Evolutionary conservation across 2,888 invertebrate species (phyloP).

Genomic region (Nephrocerus scutellatus): DNA sequence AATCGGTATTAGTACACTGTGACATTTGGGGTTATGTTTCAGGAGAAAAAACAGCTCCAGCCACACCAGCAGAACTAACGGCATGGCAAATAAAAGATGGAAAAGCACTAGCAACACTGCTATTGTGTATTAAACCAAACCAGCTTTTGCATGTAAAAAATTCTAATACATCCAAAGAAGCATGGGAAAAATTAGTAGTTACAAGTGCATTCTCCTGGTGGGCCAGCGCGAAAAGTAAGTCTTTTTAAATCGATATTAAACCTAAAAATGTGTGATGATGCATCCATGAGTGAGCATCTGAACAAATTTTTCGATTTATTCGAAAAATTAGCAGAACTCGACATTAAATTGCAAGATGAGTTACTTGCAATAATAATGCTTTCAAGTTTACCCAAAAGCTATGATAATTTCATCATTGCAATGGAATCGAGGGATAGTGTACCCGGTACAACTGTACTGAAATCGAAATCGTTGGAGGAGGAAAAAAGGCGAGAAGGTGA

Average conservation of each 20-base stretch:
- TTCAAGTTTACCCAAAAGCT: constrained; percentile 4
- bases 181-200: constrained; percentile 6
- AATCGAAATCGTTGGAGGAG: constrained; percentile 15
- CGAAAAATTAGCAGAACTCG: too few species aligned
- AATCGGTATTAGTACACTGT: constrained; percentile 7
- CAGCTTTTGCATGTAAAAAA: constrained; percentile 10
- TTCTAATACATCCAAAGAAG: constrained; percentile 7
- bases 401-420: constrained; percentile 8
- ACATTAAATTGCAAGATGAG: constrained; percentile 7
- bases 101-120: constrained; percentile 9
- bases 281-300: constrained; percentile 8
- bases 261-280: constrained; percentile 8
- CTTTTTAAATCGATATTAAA: constrained; percentile 10
- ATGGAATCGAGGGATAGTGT: constrained; percentile 10
- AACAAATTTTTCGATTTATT: constrained; percentile 11
- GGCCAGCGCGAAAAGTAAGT: constrained; percentile 10
- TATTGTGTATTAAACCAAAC: constrained; percentile 7
- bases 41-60: constrained; percentile 1
- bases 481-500: constrained; percentile 11
- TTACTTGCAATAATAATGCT: constrained; percentile 7
- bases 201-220: constrained; percentile 8
- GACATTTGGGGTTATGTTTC: constrained; percentile 2
- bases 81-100: constrained; percentile 7
- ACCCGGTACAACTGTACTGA: constrained; percentile 4
- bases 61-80: background rate